phyloP scores from a whole-genome alignment of 2,888 invertebrate species.

The Meloe dianella region DNA sequence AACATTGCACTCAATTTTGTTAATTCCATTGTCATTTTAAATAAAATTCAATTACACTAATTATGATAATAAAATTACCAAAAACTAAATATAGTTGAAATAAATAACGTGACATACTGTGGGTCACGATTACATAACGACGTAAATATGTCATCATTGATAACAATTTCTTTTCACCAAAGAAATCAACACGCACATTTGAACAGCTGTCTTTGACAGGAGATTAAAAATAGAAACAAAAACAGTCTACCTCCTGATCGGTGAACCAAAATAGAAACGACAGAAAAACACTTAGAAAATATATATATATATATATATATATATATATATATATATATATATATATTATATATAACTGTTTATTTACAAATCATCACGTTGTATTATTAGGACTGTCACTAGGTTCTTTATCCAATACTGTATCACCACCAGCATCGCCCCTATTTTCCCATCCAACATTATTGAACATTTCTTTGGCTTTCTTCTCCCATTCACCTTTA shows the following conservation, averaged over 20 bases:
- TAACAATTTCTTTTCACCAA: too few species aligned
- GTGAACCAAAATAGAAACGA: not conserved
- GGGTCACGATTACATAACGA: not conserved
- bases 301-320: too few species aligned
- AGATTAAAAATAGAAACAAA: not conserved
- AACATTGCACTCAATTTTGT: not conserved
- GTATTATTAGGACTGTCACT: conserved; percentile 53
- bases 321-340: too few species aligned
- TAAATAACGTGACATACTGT: conserved; percentile 5
- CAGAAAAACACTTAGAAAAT: conserved; percentile 38
- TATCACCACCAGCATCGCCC: conserved; percentile 45
- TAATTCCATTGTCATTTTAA: conserved; percentile 4
- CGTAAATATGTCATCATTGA: not conserved
- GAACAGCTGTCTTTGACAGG: too few species aligned
- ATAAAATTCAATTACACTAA: not conserved
- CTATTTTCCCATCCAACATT: conserved; percentile 44
- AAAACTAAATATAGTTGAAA: not conserved
- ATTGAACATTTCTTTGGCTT: conserved; percentile 58
- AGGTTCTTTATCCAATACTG: conserved; percentile 52
- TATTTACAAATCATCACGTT: conserved; percentile 55
- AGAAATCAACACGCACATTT: too few species aligned
- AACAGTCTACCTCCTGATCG: not conserved
- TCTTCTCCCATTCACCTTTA: conserved; percentile 55
- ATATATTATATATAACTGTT: too few species aligned
- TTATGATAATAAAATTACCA: not conserved